These are phyloP conservation scores for Tachysurus fulvidraco DNA, from an alignment of 2,113 vertebrate species.

Conservation along the genomic window DNA sequence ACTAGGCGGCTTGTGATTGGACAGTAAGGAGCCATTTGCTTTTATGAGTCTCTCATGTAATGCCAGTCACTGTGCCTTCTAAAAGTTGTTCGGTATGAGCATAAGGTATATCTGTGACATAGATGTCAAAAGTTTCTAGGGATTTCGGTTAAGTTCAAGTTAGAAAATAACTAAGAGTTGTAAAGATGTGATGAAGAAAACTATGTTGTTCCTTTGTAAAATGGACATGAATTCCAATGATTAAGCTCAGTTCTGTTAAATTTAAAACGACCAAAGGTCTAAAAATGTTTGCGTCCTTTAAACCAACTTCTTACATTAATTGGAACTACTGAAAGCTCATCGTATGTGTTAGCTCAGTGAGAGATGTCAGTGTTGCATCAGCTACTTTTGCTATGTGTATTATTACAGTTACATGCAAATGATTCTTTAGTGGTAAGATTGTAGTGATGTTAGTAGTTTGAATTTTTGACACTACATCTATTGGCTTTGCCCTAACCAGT, in stretches of 20 bases:
- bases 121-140: background rate
- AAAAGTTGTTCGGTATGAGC: background rate
- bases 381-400: background rate
- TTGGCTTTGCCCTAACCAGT: constrained; percentile 19
- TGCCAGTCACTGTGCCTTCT: background rate
- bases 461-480: constrained; percentile 18
- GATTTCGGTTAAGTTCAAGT: background rate
- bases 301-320: background rate
- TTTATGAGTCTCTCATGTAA: background rate
- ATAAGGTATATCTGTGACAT: background rate
- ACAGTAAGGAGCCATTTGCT: background rate
- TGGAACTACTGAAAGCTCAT: background rate
- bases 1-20: constrained; percentile 4
- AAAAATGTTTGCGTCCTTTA: background rate
- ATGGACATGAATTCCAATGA: background rate
- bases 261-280: background rate
- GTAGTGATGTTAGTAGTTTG: background rate
- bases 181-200: background rate
- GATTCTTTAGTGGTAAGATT: background rate
- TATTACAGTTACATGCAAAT: background rate
- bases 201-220: background rate
- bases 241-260: background rate
- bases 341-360: background rate
- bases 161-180: background rate
- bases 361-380: background rate